These are phyloP conservation scores for Eremophila alpestris DNA, from an alignment of 2,797 vertebrate genomes.

Conservation along the genomic window DNA sequence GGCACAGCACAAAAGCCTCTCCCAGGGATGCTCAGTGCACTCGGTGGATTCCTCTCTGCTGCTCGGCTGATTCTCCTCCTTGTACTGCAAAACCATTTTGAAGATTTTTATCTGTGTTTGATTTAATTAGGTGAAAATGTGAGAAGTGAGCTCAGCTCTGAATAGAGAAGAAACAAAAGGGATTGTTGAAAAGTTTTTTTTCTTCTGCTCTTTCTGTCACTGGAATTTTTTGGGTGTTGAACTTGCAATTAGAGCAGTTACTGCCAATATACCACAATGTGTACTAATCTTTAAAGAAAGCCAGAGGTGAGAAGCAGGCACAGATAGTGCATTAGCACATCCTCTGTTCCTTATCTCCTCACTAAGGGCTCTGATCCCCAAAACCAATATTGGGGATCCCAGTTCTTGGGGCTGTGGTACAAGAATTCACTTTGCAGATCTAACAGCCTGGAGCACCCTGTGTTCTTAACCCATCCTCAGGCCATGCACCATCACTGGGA, in stretches of 20 bases:
- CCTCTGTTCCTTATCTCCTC: background rate
- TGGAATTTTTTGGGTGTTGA: background rate
- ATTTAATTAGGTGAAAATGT: background rate
- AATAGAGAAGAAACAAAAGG: background rate
- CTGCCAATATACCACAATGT: background rate
- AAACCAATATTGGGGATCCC: fast-evolving
- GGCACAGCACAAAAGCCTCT: background rate
- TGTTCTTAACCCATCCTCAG: background rate
- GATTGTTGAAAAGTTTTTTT: background rate
- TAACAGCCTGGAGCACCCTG: background rate
- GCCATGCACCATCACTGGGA: fast-evolving
- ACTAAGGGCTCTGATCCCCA: background rate
- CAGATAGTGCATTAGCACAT: background rate
- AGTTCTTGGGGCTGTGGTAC: background rate
- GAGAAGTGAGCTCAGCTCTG: background rate
- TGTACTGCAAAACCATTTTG: background rate
- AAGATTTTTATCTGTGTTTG: background rate
- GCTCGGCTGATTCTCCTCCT: background rate
- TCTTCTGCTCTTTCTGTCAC: background rate
- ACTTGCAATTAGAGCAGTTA: background rate
- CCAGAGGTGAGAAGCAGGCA: background rate
- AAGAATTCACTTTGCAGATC: background rate
- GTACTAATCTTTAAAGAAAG: background rate
- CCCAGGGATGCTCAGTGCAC: background rate
- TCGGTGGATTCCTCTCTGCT: background rate